Conservation (phyloP, 2,888 invertebrate genomes). For the Drosophila barbarae region DNA sequence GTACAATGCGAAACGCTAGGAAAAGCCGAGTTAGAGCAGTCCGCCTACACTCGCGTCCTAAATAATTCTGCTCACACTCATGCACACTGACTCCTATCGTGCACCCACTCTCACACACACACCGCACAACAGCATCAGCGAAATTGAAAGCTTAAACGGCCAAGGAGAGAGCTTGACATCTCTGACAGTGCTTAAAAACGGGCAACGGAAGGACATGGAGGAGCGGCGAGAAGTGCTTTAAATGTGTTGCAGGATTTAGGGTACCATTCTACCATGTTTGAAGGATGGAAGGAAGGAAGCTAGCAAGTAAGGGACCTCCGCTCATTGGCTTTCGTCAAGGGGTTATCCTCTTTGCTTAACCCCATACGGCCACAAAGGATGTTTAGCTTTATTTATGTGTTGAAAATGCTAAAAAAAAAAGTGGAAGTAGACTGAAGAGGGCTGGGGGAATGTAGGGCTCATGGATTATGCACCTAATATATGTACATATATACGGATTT, state of each 20-base stretch:
- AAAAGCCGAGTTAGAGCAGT: constrained; percentile 28
- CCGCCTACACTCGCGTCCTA: constrained; percentile 38
- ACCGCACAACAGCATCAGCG: constrained; percentile 22
- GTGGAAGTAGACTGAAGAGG: constrained; percentile 3
- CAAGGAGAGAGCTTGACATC: constrained; percentile 40
- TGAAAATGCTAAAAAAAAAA: constrained; percentile 32
- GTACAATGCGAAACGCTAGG: constrained; percentile 34
- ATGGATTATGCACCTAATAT: constrained; percentile 16
- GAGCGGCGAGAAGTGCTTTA: constrained; percentile 54
- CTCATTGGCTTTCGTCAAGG: constrained; percentile 55
- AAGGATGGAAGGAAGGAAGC: constrained; percentile 3
- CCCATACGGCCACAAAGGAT: constrained; percentile 58
- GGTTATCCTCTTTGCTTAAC: constrained; percentile 56
- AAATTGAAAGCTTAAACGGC: constrained; percentile 64
- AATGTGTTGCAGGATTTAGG: constrained; percentile 45
- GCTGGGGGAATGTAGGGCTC: constrained; percentile 2
- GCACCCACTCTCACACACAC: constrained; percentile 1
- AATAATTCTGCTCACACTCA: constrained; percentile 56
- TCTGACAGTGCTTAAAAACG: constrained; percentile 43
- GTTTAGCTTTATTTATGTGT: constrained; percentile 67
- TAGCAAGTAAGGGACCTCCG: constrained; percentile 9
- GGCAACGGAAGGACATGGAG: constrained; percentile 24
- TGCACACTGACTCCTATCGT: not conserved
- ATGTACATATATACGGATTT: not conserved
- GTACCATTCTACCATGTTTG: constrained; percentile 4